phyloP scores from a whole-genome alignment of 2,113 vertebrate species.

The Sebastes schlegelii region DNA sequence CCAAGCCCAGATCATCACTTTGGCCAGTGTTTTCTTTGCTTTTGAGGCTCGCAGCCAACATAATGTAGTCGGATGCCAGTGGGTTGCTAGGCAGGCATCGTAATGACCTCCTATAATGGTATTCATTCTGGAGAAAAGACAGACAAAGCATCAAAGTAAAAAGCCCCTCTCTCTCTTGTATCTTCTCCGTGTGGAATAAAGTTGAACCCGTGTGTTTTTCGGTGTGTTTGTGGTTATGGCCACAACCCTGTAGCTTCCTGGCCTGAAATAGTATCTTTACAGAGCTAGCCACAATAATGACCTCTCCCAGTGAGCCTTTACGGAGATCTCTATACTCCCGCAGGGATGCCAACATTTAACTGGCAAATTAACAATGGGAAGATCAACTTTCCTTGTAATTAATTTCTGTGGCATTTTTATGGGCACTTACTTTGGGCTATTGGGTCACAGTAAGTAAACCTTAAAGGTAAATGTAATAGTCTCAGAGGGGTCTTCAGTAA shows the following conservation, averaged over 20 bases:
- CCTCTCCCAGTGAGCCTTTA: conserved; percentile 43
- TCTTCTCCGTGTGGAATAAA: conserved; percentile 44
- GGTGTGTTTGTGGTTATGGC: conserved; percentile 48
- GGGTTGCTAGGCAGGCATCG: conserved; percentile 57
- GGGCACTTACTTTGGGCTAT: conserved; percentile 66
- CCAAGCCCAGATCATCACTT: conserved; percentile 52
- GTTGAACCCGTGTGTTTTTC: conserved; percentile 31
- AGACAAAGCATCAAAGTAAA: conserved; percentile 52
- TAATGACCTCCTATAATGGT: conserved; percentile 52
- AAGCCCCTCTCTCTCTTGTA: conserved; percentile 17
- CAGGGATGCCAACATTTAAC: conserved; percentile 56
- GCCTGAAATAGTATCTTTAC: conserved; percentile 60
- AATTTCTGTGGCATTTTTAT: conserved; percentile 77
- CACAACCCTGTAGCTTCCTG: conserved; percentile 45
- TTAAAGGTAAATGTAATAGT: conserved; percentile 71
- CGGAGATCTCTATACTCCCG: conserved; percentile 45
- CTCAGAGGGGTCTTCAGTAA: conserved; percentile 66
- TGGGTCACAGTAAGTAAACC: conserved; percentile 76
- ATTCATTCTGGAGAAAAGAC: conserved; percentile 62
- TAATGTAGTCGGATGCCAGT: conserved; percentile 59
- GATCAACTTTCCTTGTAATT: conserved; percentile 76
- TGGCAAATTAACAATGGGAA: conserved; percentile 72
- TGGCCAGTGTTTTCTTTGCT: conserved; percentile 62
- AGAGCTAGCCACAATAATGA: conserved; percentile 47
- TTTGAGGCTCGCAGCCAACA: conserved; percentile 59